A percentile compares a stretch with the other conserved stretches of the same genome.
These are phyloP conservation scores for Argyra leucocephala DNA, from an alignment of 2,888 invertebrate genomes.

Conservation along the genomic window DNA sequence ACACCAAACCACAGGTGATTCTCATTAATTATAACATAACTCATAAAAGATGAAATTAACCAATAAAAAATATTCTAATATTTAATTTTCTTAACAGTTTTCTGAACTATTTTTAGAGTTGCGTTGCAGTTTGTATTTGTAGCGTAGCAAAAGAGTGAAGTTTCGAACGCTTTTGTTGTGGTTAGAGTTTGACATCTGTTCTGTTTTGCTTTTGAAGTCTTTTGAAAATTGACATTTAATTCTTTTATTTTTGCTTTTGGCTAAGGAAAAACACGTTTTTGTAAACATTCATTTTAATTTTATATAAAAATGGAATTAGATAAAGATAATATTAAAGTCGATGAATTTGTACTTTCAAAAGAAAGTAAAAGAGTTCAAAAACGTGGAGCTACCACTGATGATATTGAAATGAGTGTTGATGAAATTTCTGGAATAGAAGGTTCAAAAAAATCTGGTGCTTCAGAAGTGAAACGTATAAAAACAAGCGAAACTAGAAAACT, in stretches of 20 bases:
- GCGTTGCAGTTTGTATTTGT: no score
- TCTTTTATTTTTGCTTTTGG: not conserved
- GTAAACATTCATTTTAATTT: not conserved
- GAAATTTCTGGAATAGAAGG: constrained; percentile 56
- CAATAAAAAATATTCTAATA: no score
- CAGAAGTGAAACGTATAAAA: constrained; percentile 45
- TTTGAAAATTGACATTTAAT: not conserved
- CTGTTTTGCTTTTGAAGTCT: not conserved
- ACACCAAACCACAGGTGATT: no score
- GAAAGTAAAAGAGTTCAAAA: constrained; percentile 32
- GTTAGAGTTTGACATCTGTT: not conserved
- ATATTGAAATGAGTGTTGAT: constrained; percentile 58
- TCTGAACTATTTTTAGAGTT: no score
- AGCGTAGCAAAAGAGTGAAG: no score
- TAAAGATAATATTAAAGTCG: constrained; percentile 35
- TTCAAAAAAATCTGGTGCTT: constrained; percentile 37
- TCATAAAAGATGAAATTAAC: no score
- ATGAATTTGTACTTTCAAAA: constrained; percentile 30
- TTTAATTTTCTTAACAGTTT: no score
- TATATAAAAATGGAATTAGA: constrained; percentile 24
- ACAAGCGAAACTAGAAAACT: constrained; percentile 61
- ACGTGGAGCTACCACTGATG: constrained; percentile 37
- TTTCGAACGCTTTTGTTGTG: no score
- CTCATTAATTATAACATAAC: no score
- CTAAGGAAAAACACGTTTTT: not conserved